Conservation (phyloP, 2,797 vertebrate genomes). For the Varecia variegata region DNA sequence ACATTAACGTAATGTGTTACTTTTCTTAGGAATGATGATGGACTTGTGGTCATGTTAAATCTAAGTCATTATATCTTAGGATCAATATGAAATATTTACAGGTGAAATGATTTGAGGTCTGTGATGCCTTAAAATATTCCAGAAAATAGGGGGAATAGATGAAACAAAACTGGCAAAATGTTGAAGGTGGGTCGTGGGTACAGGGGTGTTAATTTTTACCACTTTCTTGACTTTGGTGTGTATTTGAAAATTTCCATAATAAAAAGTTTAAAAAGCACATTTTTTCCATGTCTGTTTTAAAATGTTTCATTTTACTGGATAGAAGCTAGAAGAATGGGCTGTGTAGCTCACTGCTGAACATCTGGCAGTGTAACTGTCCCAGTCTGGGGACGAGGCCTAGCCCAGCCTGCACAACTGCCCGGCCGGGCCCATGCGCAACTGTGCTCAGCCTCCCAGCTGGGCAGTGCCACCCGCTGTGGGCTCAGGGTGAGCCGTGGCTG, state of each 20-base stretch:
- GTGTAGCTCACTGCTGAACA: background rate
- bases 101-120: background rate
- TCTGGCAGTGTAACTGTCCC: background rate
- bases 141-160: background rate
- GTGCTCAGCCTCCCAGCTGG: accelerated
- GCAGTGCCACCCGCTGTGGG: background rate
- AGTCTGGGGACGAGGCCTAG: background rate
- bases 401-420: background rate
- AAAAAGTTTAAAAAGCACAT: background rate
- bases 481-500: background rate
- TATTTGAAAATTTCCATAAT: slow-evolving; percentile 45
- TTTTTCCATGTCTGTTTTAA: slow-evolving; percentile 36
- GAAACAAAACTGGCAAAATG: background rate
- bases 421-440: background rate
- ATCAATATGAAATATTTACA: slow-evolving; percentile 14
- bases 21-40: background rate
- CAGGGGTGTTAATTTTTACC: background rate
- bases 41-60: background rate
- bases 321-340: background rate
- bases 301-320: slow-evolving; percentile 17
- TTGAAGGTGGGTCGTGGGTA: background rate
- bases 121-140: background rate
- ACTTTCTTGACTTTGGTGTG: slow-evolving; percentile 7
- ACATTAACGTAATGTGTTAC: background rate
- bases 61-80: background rate